Conservation (phyloP, 2,888 invertebrate genomes). For the Acleris literana region DNA sequence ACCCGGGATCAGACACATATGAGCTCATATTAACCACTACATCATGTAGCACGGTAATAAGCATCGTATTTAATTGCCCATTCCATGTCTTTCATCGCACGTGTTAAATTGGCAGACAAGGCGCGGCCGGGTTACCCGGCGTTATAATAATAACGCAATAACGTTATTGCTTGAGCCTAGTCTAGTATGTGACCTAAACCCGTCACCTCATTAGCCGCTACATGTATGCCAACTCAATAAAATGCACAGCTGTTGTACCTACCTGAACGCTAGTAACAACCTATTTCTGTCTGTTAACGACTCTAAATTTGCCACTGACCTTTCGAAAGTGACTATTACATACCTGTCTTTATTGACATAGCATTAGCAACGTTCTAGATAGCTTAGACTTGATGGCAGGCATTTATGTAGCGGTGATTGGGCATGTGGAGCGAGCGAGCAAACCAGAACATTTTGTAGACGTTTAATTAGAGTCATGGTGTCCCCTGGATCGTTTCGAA, state of each 20-base stretch:
- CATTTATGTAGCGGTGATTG: constrained; percentile 28
- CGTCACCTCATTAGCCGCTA: constrained; percentile 49
- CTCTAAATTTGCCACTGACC: constrained; percentile 26
- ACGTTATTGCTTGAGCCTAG: constrained; percentile 23
- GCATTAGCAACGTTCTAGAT: background rate
- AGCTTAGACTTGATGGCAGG: constrained; percentile 13
- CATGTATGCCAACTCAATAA: constrained; percentile 36
- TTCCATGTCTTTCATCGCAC: constrained; percentile 44
- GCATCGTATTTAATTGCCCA: constrained; percentile 20
- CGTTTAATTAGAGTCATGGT: constrained; percentile 65
- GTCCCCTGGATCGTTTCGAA: constrained; percentile 51
- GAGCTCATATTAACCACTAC: background rate
- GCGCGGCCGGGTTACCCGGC: constrained; percentile 50
- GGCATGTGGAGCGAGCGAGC: constrained; percentile 56
- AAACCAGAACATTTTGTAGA: constrained; percentile 70
- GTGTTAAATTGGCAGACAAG: constrained; percentile 54
- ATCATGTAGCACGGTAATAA: constrained; percentile 13
- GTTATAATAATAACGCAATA: constrained; percentile 32
- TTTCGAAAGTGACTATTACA: constrained; percentile 4
- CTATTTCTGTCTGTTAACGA: constrained; percentile 21
- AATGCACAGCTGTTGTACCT: constrained; percentile 29
- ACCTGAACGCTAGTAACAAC: constrained; percentile 7
- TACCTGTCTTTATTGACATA: constrained; percentile 3
- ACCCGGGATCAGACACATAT: background rate
- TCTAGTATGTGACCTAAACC: constrained; percentile 60